Evolutionary conservation across 2,113 vertebrate species (phyloP).

Genomic region (Tupaia tana): DNA sequence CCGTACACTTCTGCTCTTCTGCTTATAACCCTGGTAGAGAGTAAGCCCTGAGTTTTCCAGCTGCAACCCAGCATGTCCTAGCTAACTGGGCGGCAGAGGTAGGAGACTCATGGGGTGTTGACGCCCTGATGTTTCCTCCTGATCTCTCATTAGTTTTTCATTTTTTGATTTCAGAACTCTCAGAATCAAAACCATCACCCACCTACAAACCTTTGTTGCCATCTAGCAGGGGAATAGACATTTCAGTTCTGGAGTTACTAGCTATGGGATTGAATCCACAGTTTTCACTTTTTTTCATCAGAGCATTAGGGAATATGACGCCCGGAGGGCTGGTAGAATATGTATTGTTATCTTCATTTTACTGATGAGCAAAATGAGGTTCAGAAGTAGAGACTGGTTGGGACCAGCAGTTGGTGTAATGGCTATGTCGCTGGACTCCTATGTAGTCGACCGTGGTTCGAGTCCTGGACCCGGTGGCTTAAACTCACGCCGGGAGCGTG

Average conservation of each 20-base stretch:
- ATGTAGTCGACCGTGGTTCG: too few relatives aligned
- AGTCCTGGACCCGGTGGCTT: too few relatives aligned
- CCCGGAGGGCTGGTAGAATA: too few relatives aligned
- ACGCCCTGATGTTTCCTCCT: not conserved
- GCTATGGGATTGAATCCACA: not conserved
- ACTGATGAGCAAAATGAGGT: not conserved
- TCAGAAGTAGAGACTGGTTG: not conserved
- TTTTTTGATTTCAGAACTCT: not conserved
- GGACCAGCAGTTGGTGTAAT: too few relatives aligned
- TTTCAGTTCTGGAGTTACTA: not conserved
- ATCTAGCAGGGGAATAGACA: not conserved
- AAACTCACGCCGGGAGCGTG: too few relatives aligned
- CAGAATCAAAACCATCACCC: not conserved
- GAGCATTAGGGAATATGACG: not conserved
- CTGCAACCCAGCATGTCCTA: too few relatives aligned
- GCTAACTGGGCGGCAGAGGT: too few relatives aligned
- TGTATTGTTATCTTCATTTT: not conserved
- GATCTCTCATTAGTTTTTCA: not conserved
- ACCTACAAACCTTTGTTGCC: not conserved
- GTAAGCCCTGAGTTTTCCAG: not conserved
- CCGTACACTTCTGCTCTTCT: not conserved
- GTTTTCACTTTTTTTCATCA: not conserved
- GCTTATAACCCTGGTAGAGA: not conserved
- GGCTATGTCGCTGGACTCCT: too few relatives aligned
- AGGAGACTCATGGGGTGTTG: too few relatives aligned